These are phyloP conservation scores for Scortum barcoo DNA, from an alignment of 2,113 vertebrate species.

Conservation along the genomic window DNA sequence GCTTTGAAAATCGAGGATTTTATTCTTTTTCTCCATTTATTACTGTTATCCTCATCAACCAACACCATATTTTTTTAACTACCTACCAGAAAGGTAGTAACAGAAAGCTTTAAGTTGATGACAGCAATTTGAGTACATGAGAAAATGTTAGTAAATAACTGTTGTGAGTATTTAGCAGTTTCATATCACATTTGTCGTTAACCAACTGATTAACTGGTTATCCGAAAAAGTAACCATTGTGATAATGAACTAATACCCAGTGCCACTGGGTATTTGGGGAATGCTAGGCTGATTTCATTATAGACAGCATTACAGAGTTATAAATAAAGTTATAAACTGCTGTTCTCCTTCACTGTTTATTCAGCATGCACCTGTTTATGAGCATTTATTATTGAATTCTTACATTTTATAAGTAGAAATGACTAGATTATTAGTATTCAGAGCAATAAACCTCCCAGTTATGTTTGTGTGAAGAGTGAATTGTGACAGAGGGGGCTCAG, in stretches of 20 bases:
- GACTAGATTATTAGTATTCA: not conserved
- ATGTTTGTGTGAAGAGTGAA: conserved; percentile 13
- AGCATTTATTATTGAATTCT: not conserved
- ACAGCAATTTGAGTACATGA: too few relatives aligned
- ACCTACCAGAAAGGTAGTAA: not conserved
- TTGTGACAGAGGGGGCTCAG: not conserved
- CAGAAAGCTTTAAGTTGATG: too few relatives aligned
- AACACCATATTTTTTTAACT: not conserved
- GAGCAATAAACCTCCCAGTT: not conserved
- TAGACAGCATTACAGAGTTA: not conserved
- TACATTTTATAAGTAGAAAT: not conserved
- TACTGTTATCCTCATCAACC: not conserved
- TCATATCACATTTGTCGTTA: not conserved
- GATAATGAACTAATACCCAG: too few relatives aligned
- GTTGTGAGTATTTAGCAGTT: not conserved
- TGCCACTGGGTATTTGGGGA: not conserved
- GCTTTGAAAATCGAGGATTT: not conserved
- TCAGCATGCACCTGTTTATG: not conserved
- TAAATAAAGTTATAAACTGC: too few relatives aligned
- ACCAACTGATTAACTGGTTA: not conserved
- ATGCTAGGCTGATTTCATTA: not conserved
- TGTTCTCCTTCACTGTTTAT: not conserved
- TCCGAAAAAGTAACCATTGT: not conserved
- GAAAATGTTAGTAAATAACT: not conserved
- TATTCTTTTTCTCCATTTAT: not conserved